phyloP scores from a whole-genome alignment of 1,140 invertebrate genomes.

The Meloidogyne chitwoodi region DNA sequence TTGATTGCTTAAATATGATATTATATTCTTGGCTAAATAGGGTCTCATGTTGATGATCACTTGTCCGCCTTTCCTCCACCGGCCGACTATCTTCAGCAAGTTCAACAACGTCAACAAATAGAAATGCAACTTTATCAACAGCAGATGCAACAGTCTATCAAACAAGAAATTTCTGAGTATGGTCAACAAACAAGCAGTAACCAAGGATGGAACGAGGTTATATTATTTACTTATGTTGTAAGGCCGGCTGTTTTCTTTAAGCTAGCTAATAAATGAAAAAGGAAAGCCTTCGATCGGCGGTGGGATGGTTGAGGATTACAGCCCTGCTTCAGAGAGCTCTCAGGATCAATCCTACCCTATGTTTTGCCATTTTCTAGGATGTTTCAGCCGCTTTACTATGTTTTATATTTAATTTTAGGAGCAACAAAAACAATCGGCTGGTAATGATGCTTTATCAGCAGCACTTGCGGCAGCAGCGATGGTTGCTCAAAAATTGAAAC shows the following conservation, averaged over 20 bases:
- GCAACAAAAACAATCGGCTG: neutral
- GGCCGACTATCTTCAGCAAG: conserved; percentile 12
- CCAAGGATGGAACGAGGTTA: neutral
- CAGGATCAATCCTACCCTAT: too few relatives aligned
- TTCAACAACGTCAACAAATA: conserved; percentile 16
- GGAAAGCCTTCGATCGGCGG: too few relatives aligned
- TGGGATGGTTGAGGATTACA: too few relatives aligned
- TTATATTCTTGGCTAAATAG: neutral
- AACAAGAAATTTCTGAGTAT: neutral
- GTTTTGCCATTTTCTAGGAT: too few relatives aligned
- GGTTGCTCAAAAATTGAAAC: conserved; percentile 16
- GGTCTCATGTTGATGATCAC: neutral
- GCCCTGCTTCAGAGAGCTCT: too few relatives aligned
- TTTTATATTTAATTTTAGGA: neutral
- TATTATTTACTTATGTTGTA: neutral
- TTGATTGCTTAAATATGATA: neutral
- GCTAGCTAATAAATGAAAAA: too few relatives aligned
- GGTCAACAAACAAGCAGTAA: neutral
- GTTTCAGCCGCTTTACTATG: too few relatives aligned
- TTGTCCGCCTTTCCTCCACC: conserved; percentile 13
- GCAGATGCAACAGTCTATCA: neutral
- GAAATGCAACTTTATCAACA: conserved; percentile 8
- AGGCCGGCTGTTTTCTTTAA: too few relatives aligned
- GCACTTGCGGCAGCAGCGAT: conserved; percentile 15
- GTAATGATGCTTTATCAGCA: conserved; percentile 10